A percentile compares a stretch with the other conserved stretches of the same genome.
Evolutionary conservation across 2,888 invertebrate species (phyloP).

Genomic region (Morpho achilles): DNA sequence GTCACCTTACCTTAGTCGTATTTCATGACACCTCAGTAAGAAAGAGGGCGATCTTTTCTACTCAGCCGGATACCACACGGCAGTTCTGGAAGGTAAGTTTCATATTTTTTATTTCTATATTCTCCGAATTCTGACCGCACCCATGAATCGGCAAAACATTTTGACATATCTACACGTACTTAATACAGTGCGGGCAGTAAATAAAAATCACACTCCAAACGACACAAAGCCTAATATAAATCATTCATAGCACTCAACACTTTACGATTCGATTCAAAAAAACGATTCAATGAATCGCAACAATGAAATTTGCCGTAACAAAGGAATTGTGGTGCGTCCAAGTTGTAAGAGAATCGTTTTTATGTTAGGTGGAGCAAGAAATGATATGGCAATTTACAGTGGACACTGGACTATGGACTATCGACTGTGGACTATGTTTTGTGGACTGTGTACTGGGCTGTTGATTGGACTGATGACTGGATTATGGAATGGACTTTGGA

Average conservation of each 20-base stretch:
- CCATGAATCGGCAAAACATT: constrained; percentile 53
- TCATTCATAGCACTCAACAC: constrained; percentile 70
- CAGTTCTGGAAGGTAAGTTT: background rate
- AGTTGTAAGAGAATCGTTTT: constrained; percentile 22
- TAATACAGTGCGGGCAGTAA: constrained; percentile 36
- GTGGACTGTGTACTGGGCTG: too few relatives aligned
- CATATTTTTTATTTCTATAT: constrained; percentile 1
- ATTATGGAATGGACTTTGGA: too few relatives aligned
- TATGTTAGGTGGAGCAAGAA: background rate
- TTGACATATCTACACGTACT: constrained; percentile 43
- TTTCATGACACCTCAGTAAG: too few relatives aligned
- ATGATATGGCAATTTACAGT: too few relatives aligned
- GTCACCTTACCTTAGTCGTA: too few relatives aligned
- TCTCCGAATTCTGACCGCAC: constrained; percentile 3
- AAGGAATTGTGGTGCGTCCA: constrained; percentile 37
- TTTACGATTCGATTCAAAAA: constrained; percentile 58
- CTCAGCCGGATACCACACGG: background rate
- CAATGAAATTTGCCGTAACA: constrained; percentile 71
- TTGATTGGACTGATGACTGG: too few relatives aligned
- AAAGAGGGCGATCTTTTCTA: too few relatives aligned
- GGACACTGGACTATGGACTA: too few relatives aligned
- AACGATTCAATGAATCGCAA: constrained; percentile 70
- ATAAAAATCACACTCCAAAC: constrained; percentile 37
- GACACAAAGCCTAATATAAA: constrained; percentile 56
- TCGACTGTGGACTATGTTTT: too few relatives aligned